Evolutionary conservation across 64 coral and sea anemone genomes (phyloP), one percentile per base, ranked within the genome.

Genomic region (Cladopsammia gracilis): DNA sequence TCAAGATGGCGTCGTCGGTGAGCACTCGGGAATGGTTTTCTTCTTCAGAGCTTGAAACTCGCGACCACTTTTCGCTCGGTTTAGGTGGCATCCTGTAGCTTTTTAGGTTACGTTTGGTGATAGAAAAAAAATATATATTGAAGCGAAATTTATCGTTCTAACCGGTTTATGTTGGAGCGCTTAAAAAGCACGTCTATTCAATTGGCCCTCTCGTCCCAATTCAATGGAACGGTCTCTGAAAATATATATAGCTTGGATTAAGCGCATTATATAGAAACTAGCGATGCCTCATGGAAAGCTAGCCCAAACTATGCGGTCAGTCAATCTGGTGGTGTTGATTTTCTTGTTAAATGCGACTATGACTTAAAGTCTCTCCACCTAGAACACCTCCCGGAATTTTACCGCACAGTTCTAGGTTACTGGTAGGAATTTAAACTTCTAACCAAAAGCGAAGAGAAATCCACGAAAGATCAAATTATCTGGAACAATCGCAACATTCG

Each of bases 181-280:
- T n/a, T n/a, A n/a, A n/a, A n/a, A n/a, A n/a, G n/a, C n/a, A n/a
- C n/a, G n/a, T n/a, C n/a, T n/a, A n/a, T n/a, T n/a, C n/a, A n/a
- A n/a, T n/a, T n/a, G n/a, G n/a, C n/a, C n/a, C n/a, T n/a, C n/a
- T n/a, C n/a, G n/a, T n/a, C n/a, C n/a, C n/a, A n/a, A n/a, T n/a
- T n/a, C n/a, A n/a, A 65, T 65, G 62, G 62, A 65, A 65, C 3
- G 62, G 5, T 14, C 62, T 15, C 22, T 65, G 62, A 65, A 65
- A 65, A 65, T 19, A 65, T n/a, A n/a, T n/a, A n/a, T n/a, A n/a
- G 18, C 62, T 65, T 65, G 62, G 62, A 65, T 65, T 65, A 65
- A 65, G 22, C 62, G 62, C 62, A 65, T 65, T 20, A 2, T 20
- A 65, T n/a, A n/a, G 62, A 65, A 65, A 20, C 8, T 65, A 20